Evolutionary conservation across 2,888 invertebrate genomes (phyloP).

Genomic region (Tricholauxania praeusta): DNA sequence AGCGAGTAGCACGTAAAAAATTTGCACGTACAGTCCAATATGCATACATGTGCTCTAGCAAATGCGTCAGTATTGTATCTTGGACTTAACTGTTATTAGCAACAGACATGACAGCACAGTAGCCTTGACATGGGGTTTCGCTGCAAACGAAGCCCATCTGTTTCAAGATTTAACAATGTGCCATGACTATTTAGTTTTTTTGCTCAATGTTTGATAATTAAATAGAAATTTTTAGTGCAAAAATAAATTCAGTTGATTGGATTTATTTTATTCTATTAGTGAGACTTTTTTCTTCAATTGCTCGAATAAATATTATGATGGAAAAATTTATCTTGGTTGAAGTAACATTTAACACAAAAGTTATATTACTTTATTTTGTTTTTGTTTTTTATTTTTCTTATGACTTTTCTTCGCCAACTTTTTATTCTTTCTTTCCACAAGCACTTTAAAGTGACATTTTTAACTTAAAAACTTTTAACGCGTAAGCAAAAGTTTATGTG

Average conservation of each 20-base stretch:
- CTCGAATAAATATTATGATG: background rate
- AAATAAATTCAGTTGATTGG: background rate
- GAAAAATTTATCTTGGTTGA: background rate
- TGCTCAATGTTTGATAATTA: no score
- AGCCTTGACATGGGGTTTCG: no score
- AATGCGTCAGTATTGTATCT: no score
- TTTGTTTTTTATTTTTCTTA: conserved; percentile 6
- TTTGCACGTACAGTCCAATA: no score
- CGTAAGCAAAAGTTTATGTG: conserved; percentile 6
- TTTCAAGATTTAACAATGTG: no score
- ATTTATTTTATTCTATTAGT: background rate
- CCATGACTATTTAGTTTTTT: no score
- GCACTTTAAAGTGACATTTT: conserved; percentile 7
- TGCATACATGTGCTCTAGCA: no score
- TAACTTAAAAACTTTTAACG: conserved; percentile 18
- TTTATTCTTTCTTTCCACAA: conserved; percentile 9
- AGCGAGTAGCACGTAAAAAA: no score
- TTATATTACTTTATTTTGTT: background rate
- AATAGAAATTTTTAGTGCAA: background rate
- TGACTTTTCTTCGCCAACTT: conserved; percentile 2
- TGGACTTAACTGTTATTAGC: no score
- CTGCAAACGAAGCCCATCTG: no score
- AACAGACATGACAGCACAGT: no score
- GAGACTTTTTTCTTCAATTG: background rate
- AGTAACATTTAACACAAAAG: conserved; percentile 30